phyloP scores from a whole-genome alignment of 2,888 invertebrate species.

The Ophion ventricosus region DNA sequence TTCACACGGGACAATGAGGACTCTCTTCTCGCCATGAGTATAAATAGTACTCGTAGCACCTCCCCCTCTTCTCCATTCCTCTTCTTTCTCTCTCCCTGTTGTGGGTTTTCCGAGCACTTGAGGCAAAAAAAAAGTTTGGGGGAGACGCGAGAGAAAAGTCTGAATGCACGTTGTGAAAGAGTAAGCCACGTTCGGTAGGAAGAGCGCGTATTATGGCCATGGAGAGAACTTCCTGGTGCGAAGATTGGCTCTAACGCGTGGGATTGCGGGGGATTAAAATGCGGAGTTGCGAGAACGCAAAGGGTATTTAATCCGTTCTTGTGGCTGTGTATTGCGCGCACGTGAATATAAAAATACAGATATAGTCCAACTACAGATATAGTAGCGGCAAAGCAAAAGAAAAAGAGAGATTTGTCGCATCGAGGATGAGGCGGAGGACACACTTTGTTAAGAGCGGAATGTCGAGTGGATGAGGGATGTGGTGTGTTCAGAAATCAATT shows the following conservation, averaged over 20 bases:
- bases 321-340: conserved; percentile 40
- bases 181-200: conserved; percentile 35
- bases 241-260: conserved; percentile 57
- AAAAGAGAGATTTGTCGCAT: conserved; percentile 33
- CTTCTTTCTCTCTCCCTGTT: conserved; percentile 34
- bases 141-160: conserved; percentile 46
- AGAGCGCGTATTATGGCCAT: conserved; percentile 9
- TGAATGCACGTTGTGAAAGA: conserved; percentile 46
- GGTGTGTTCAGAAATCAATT: conserved; percentile 48
- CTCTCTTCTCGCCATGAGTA: conserved; percentile 45
- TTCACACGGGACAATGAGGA: conserved; percentile 63
- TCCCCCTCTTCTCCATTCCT: neutral
- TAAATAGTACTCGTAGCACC: conserved; percentile 6
- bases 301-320: conserved; percentile 63
- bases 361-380: conserved; percentile 53
- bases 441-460: conserved; percentile 38
- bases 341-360: conserved; percentile 13
- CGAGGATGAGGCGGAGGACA: conserved; percentile 18
- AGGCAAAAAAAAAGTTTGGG: conserved; percentile 33
- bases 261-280: conserved; percentile 66
- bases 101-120: conserved; percentile 57
- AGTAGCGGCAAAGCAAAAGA: conserved; percentile 23
- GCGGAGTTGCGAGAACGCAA: conserved; percentile 48
- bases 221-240: conserved; percentile 33
- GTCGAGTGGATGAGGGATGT: conserved; percentile 52